Evolutionary conservation across 2,797 vertebrate species (phyloP).

Genomic region (Protonibea diacanthus): DNA sequence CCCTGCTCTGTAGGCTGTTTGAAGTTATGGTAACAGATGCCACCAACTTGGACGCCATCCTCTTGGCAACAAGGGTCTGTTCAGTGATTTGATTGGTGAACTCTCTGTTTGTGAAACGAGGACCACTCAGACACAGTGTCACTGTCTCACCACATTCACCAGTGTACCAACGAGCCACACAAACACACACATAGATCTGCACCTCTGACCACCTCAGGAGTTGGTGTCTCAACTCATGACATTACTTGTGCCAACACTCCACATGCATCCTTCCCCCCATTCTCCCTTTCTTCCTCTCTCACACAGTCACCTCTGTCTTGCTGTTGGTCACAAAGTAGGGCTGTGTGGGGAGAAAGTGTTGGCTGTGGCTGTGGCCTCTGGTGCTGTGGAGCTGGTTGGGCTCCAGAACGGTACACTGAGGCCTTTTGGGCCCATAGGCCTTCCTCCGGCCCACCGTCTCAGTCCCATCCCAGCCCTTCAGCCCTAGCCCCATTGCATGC

Average conservation of each 20-base stretch:
- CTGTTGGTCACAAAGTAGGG: slow-evolving; percentile 99
- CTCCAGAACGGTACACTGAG: slow-evolving; percentile 89
- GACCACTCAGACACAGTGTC: slow-evolving; percentile 49
- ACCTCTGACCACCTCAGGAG: slow-evolving; percentile 48
- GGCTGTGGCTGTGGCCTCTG: slow-evolving; percentile 87
- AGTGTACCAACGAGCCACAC: slow-evolving; percentile 60
- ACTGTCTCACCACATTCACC: slow-evolving; percentile 50
- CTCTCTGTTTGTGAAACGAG: slow-evolving; percentile 65
- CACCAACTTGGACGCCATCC: slow-evolving; percentile 25
- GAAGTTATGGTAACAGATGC: slow-evolving; percentile 54
- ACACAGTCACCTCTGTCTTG: slow-evolving; percentile 99
- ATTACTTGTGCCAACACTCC: slow-evolving; percentile 69
- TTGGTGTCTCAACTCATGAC: slow-evolving; percentile 50
- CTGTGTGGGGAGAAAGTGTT: slow-evolving; percentile 95
- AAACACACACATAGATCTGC: slow-evolving; percentile 71
- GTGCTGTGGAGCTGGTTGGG: slow-evolving; percentile 91
- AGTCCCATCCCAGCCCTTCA: slow-evolving; percentile 94
- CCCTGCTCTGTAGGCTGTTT: slow-evolving; percentile 50
- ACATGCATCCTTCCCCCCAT: slow-evolving; percentile 66
- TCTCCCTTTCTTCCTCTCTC: slow-evolving; percentile 68
- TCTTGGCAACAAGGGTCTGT: slow-evolving; percentile 53
- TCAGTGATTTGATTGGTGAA: slow-evolving; percentile 63
- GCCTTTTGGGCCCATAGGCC: slow-evolving; percentile 91
- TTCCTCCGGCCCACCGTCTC: slow-evolving; percentile 94
- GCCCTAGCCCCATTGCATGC: slow-evolving; percentile 71